Base-by-base conservation (phyloP, 1,140 invertebrate species). In the Penaeus indicus region DNA sequence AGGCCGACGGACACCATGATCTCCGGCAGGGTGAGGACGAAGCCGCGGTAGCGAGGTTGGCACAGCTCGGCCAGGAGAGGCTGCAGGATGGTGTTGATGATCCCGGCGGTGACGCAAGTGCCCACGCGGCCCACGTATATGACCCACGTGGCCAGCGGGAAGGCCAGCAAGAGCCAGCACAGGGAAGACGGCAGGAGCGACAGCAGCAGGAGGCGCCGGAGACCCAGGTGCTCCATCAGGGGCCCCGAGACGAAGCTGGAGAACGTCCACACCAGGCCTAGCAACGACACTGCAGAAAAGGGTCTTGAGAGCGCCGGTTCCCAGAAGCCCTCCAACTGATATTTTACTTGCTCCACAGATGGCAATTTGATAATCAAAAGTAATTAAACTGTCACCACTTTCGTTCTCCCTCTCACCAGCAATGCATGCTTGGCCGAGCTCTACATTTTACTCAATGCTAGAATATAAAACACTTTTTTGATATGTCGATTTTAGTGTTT, bases 1-100 rank as follows among this genome's bases (percentile, higher is more conserved):
- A 86, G 38, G 3, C 85, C 85, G 47, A 69, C 21, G 16, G 85
- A 63, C 63, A 81, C 63, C 38, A 86, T 80, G 38, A 86, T 47
- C 38, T 86, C 85, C 18, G 77, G 63, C 21, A 80, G 21, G 19
- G 72, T 38, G n/a, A 38, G 27, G 21, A 32, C 42, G 72, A 38
- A 27, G 16, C 72, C 72, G 27, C 72, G 13, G 21, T 32, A 32
- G 4, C 72, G 27, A 19, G 72, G 72, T 38, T 75, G 72, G 19
- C 72, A 75, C 42, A 75, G 42, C 72, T 75, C 72, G 72, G 72
- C 72, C 18, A 75, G 27, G 72, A 32, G 42, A 19, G 72, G 27
- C 72, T 75, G 72, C 18, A 75, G 21, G 72, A 75, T 32, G 72
- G 27, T 75, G 27, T 75, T 75, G 25, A 75, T 75, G 18, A 75